Conservation (phyloP, 2,113 vertebrate species). For the Spilogale gracilis region DNA sequence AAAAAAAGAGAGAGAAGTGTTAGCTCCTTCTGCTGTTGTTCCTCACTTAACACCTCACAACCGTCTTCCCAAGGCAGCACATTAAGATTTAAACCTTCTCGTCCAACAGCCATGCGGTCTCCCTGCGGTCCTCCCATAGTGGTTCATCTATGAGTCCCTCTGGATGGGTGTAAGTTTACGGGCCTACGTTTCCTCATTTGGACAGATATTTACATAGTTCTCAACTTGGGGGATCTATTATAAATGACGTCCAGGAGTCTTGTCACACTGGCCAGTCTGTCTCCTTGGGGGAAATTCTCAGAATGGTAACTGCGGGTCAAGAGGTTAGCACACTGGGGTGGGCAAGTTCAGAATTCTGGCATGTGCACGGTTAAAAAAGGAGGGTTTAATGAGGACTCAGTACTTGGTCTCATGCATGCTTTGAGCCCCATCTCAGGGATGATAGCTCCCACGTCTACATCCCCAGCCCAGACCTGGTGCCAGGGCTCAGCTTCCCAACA, state of each 20-base stretch:
- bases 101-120: fast-evolving
- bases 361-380: not conserved
- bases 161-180: not conserved
- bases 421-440: not conserved
- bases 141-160: not conserved
- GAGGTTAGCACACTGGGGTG: not conserved
- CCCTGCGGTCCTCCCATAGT: fast-evolving
- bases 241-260: not conserved
- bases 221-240: not conserved
- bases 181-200: not conserved
- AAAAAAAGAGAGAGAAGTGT: not conserved
- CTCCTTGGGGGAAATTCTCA: not conserved
- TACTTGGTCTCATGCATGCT: not conserved
- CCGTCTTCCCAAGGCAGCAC: not conserved
- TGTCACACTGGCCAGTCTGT: not conserved
- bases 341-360: not conserved
- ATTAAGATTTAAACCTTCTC: not conserved
- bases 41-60: fast-evolving
- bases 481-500: not conserved
- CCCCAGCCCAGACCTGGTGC: not conserved
- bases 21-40: not conserved
- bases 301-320: not conserved
- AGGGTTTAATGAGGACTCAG: not conserved
- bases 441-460: not conserved
- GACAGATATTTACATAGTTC: not conserved